Percentiles rank a stretch among this genome's conserved stretches.
Conservation (phyloP, 2,888 invertebrate species). For the Drosophila prolongata region DNA sequence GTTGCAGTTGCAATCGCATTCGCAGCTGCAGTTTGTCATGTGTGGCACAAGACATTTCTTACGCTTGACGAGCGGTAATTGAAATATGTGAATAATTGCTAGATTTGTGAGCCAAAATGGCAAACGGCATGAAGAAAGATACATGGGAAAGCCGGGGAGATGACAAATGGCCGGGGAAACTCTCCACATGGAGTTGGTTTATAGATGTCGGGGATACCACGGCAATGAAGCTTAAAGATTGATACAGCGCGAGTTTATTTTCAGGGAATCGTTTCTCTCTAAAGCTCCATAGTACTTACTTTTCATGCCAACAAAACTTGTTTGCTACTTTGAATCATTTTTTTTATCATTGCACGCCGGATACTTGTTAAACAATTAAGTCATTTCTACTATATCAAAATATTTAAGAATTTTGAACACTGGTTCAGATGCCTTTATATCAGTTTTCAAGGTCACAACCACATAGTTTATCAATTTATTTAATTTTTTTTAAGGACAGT, state of each 20-base stretch:
- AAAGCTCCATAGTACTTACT: not conserved
- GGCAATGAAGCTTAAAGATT: constrained; percentile 7
- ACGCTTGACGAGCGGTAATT: constrained; percentile 62
- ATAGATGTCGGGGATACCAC: not conserved
- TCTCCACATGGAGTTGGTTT: constrained; percentile 10
- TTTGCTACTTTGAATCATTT: constrained; percentile 14
- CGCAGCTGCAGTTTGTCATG: constrained; percentile 73
- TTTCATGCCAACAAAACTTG: constrained; percentile 5
- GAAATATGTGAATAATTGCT: constrained; percentile 73
- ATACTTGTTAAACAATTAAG: constrained; percentile 15
- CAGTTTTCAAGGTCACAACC: not conserved
- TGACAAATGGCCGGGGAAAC: constrained; percentile 9
- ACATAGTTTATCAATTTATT: too few species aligned
- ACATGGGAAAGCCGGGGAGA: constrained; percentile 12
- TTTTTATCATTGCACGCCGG: not conserved
- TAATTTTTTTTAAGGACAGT: too few species aligned
- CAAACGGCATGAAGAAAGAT: constrained; percentile 33
- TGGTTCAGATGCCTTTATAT: not conserved
- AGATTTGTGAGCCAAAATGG: constrained; percentile 49
- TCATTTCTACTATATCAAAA: not conserved
- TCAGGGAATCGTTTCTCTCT: not conserved
- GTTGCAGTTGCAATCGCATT: constrained; percentile 37
- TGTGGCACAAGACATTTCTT: constrained; percentile 58
- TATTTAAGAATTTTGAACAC: not conserved
- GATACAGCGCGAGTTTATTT: not conserved